Evolutionary conservation across 2,888 invertebrate species (phyloP).

Genomic region (Coelopa pilipes): DNA sequence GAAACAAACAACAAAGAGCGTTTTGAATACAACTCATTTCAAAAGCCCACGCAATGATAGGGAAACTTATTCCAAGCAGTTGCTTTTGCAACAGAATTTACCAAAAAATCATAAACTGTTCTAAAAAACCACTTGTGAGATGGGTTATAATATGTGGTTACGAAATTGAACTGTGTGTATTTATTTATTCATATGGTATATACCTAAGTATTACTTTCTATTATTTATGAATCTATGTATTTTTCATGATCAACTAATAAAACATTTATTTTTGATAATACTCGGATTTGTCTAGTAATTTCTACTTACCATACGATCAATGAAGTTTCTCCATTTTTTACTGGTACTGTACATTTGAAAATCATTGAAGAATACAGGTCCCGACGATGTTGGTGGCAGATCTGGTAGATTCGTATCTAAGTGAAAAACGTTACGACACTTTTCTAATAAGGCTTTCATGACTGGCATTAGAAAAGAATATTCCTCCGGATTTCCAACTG

Average conservation of each 20-base stretch:
- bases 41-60: constrained; percentile 57
- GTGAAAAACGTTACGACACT: constrained; percentile 64
- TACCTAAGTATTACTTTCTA: no score
- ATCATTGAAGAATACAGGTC: constrained; percentile 72
- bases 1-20: constrained; percentile 59
- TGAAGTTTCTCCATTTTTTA: constrained; percentile 70
- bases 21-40: constrained; percentile 62
- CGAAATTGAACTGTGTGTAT: no score
- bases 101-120: constrained; percentile 64
- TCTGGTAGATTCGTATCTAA: constrained; percentile 66
- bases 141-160: no score
- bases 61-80: constrained; percentile 46
- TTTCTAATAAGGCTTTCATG: constrained; percentile 72
- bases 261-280: no score
- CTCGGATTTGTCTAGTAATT: no score
- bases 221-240: no score
- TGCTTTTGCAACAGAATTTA: constrained; percentile 51
- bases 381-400: constrained; percentile 69
- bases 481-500: constrained; percentile 70
- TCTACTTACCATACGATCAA: constrained; percentile 68
- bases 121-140: constrained; percentile 36
- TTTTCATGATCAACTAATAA: no score
- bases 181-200: no score
- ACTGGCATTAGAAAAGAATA: constrained; percentile 74
- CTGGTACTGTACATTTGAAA: constrained; percentile 70